Conservation (phyloP, 2,797 vertebrate genomes). For the Rhinoraja longicauda region DNA sequence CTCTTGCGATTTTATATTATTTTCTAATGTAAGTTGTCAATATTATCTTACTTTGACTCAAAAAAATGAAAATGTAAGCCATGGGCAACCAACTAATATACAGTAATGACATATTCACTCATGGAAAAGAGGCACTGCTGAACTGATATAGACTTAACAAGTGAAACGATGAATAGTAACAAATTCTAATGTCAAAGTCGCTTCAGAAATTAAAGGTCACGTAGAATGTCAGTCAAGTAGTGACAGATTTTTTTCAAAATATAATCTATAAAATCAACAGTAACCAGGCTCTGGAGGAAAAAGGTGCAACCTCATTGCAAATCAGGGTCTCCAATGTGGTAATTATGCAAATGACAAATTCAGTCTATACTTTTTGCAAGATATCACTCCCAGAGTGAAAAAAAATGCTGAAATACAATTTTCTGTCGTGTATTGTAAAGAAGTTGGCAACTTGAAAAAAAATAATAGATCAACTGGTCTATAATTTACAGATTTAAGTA, state of each 20-base stretch:
- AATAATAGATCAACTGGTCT: conserved; percentile 19
- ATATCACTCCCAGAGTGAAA: not conserved
- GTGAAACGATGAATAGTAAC: not conserved
- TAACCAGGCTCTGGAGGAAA: not conserved
- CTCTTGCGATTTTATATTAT: not conserved
- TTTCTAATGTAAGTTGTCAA: not conserved
- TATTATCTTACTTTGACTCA: not conserved
- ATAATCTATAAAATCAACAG: not conserved
- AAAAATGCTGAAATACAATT: conserved; percentile 7
- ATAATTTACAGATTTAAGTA: conserved; percentile 9
- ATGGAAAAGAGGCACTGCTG: not conserved
- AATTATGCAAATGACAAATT: conserved; percentile 23
- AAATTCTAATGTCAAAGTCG: not conserved
- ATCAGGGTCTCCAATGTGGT: not conserved
- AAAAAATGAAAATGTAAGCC: not conserved
- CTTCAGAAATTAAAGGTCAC: conserved; percentile 1
- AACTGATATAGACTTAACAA: not conserved
- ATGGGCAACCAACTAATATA: not conserved
- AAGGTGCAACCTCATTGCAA: not conserved
- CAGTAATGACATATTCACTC: not conserved
- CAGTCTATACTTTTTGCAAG: conserved; percentile 16
- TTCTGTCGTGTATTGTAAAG: not conserved
- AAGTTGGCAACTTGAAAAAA: conserved; percentile 27
- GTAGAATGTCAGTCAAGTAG: not conserved
- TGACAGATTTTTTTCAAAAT: not conserved